Evolutionary conservation across 2,113 vertebrate genomes (phyloP).

Genomic region (Hucho hucho): DNA sequence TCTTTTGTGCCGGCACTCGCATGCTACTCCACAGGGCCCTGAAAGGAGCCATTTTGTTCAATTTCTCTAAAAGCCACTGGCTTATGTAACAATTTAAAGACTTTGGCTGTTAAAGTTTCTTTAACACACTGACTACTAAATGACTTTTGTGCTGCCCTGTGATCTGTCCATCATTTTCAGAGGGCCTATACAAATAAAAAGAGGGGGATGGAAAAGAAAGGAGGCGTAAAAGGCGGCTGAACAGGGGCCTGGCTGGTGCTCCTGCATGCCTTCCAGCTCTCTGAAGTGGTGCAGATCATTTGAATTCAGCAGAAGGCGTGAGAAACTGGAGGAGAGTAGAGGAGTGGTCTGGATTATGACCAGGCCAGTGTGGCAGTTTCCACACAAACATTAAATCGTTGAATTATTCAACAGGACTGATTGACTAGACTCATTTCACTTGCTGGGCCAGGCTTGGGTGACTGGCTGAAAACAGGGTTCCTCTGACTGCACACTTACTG

Average conservation of each 20-base stretch:
- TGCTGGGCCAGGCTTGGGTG: conserved; percentile 20
- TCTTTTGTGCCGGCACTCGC: conserved; percentile 74
- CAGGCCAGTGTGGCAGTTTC: conserved; percentile 41
- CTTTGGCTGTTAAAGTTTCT: conserved; percentile 73
- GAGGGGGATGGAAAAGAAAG: conserved; percentile 25
- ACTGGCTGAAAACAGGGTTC: conserved; percentile 17
- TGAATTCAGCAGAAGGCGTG: conserved; percentile 42
- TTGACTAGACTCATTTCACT: conserved; percentile 30
- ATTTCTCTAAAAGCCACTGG: conserved; percentile 80
- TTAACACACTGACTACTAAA: conserved; percentile 69
- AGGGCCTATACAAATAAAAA: conserved; percentile 29
- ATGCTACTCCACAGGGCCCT: conserved; percentile 66
- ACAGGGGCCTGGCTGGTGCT: conserved; percentile 42
- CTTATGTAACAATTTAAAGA: conserved; percentile 79
- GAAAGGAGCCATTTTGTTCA: conserved; percentile 79
- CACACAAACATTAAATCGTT: conserved; percentile 21
- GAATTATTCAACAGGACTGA: conserved; percentile 51
- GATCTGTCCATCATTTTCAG: conserved; percentile 62
- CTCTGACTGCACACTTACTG: conserved; percentile 1
- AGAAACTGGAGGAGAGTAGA: conserved; percentile 34
- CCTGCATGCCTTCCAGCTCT: conserved; percentile 30
- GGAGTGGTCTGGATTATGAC: conserved; percentile 31
- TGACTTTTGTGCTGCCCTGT: conserved; percentile 49
- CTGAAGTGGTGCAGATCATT: conserved; percentile 47
- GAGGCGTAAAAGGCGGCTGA: conserved; percentile 35